Conservation (phyloP, 2,888 invertebrate species). For the Chelonus formosanus region DNA sequence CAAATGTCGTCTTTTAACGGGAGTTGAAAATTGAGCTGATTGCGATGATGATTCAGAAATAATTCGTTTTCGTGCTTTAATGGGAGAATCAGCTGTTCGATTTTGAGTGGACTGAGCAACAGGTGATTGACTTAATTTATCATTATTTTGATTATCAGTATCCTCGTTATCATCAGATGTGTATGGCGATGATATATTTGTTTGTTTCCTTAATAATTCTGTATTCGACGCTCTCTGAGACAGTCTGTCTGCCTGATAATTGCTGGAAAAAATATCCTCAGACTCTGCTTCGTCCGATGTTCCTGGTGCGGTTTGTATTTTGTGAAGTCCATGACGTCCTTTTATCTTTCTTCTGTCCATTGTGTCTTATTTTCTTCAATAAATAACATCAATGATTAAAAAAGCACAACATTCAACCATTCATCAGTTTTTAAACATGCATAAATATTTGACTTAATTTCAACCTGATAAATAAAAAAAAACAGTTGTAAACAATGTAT, state of each 20-base stretch:
- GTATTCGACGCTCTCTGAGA: slow-evolving; percentile 35
- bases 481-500: too few species aligned
- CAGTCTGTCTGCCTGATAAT: slow-evolving; percentile 21
- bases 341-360: slow-evolving; percentile 47
- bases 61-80: not conserved
- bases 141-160: too few species aligned
- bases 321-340: slow-evolving; percentile 37
- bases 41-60: slow-evolving; percentile 26
- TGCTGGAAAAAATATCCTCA: slow-evolving; percentile 9
- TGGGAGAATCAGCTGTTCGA: not conserved
- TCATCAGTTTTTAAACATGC: too few species aligned
- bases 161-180: not conserved
- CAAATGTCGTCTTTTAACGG: too few species aligned
- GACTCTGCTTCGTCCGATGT: slow-evolving; percentile 21
- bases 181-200: not conserved
- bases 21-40: too few species aligned
- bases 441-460: too few species aligned
- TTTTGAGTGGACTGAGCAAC: too few species aligned
- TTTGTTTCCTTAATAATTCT: slow-evolving; percentile 32
- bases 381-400: too few species aligned
- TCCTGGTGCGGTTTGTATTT: slow-evolving; percentile 33
- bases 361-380: too few species aligned
- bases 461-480: too few species aligned
- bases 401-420: too few species aligned
- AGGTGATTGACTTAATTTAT: too few species aligned